Evolutionary conservation across 2,888 invertebrate species (phyloP), one percentile per base, ranked within the genome.

Genomic region (Drosophila putrida): DNA sequence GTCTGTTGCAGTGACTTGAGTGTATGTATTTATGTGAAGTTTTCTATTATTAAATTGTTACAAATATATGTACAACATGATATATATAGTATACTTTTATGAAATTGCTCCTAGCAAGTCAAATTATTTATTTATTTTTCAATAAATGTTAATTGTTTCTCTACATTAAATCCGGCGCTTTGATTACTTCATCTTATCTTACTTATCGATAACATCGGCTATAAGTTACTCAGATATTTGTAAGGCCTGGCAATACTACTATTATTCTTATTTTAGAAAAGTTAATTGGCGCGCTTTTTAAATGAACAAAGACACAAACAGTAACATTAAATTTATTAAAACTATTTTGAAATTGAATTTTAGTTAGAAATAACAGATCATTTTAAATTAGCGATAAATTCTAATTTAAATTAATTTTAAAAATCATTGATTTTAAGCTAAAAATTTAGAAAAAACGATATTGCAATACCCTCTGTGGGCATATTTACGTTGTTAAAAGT

Each of bases 31-130:
- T 36, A 35, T 47, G 33, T 35, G 6, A 10, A 25, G 11, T 35
- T 51, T 71, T 58, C 25, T 33, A 47, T 36, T 27, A 51, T 55
- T 70, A 55, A 51, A 62, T 58, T 73, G 57, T 63, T 55, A 50
- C 31, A 44, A 53, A 38, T 47, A 35, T 46, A 28, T 50, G n/a
- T 33, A 55, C n/a, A n/a, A n/a, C n/a, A n/a, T 20, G 20, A 20
- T 20, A 20, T 20, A 20, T 20, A 20, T 20, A 20, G 1, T 3
- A 20, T 20, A 20, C 20, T 3, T 55, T 46, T 51, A 55, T 62
- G 25, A 4, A 9, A 28, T 15, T 54, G 8, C 28, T 20, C 44
- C 25, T 44, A 35, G 25, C n/a, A 25, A 63, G 9, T 27, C 9
- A 49, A 60, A 31, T 28, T 47, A 27, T 38, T 38, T 11, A 39